Evolutionary conservation across 2,888 invertebrate species (phyloP).

Genomic region (Oxycera nigricornis): DNA sequence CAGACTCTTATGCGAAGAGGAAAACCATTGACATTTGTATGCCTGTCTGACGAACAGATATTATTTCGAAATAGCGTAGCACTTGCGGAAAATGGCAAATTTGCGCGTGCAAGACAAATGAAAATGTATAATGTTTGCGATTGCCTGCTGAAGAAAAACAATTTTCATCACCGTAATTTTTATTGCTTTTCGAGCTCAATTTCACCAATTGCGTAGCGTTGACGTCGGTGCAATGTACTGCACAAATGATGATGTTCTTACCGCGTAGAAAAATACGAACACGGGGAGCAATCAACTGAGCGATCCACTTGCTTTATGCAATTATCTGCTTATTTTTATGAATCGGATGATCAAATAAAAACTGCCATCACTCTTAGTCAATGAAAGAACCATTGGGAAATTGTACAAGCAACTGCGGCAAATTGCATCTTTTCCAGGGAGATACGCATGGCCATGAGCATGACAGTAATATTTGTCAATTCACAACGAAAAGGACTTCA

Average conservation of each 20-base stretch:
- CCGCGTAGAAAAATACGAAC: neutral
- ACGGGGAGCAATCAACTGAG: conserved; percentile 1
- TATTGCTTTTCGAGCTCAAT: neutral
- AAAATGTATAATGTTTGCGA: conserved; percentile 1
- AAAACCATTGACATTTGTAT: conserved; percentile 13
- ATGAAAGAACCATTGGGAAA: too few species aligned
- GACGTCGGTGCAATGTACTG: neutral
- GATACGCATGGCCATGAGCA: too few species aligned
- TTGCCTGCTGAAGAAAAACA: conserved; percentile 15
- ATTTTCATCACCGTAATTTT: conserved; percentile 22
- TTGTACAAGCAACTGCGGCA: too few species aligned
- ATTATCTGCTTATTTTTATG: too few species aligned
- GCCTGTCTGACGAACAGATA: neutral
- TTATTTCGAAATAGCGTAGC: conserved; percentile 8
- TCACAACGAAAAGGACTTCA: too few species aligned
- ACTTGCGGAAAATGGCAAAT: conserved; percentile 14
- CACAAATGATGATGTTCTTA: neutral
- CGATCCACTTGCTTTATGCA: neutral
- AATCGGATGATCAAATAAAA: too few species aligned
- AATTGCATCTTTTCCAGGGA: too few species aligned
- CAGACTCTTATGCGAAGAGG: neutral
- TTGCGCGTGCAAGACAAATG: conserved; percentile 2
- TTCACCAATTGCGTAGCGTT: neutral
- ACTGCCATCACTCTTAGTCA: too few species aligned
- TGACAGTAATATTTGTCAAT: too few species aligned